Conservation (phyloP, 2,113 vertebrate genomes). For the Lynx canadensis region DNA sequence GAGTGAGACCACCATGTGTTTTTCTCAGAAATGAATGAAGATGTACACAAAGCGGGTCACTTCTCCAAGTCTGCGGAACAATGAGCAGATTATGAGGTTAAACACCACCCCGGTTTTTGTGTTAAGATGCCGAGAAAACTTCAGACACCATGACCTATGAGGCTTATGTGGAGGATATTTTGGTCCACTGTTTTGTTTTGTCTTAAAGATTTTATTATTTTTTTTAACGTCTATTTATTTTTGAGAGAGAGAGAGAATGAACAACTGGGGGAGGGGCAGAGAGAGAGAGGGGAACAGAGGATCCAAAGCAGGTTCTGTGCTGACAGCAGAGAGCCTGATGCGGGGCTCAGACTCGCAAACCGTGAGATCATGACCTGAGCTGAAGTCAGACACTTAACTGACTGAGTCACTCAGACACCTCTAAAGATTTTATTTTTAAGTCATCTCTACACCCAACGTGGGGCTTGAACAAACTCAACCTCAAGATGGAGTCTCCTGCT, state of each 20-base stretch:
- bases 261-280: neutral
- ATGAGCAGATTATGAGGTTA: neutral
- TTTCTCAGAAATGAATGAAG: neutral
- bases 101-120: neutral
- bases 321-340: neutral
- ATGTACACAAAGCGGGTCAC: neutral
- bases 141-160: fast-evolving
- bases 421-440: no score
- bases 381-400: neutral
- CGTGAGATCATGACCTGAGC: neutral
- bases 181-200: neutral
- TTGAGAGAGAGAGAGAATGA: neutral
- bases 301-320: neutral
- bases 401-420: neutral
- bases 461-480: no score
- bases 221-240: neutral
- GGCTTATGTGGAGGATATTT: neutral
- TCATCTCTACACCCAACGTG: no score
- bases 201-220: neutral
- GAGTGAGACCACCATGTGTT: neutral
- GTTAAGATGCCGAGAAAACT: neutral
- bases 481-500: no score
- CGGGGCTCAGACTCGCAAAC: neutral
- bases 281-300: neutral
- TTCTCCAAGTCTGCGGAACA: neutral